These are phyloP conservation scores for Botia kubotai DNA, from an alignment of 2,797 vertebrate genomes.

Conservation along the genomic window DNA sequence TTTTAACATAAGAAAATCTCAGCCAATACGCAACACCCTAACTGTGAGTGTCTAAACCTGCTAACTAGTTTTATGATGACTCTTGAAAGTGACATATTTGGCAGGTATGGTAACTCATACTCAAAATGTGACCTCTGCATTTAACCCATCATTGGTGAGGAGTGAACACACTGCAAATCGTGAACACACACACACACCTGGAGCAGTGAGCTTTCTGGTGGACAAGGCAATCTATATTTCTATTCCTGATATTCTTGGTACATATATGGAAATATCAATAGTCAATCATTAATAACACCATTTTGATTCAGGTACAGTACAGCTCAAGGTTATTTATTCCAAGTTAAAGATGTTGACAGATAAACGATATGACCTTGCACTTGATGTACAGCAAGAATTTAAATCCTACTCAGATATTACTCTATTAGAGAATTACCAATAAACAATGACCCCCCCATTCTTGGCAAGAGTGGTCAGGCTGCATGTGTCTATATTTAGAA, in stretches of 20 bases:
- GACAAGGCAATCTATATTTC: neutral
- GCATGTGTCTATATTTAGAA: slow-evolving; percentile 17
- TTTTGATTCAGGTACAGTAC: neutral
- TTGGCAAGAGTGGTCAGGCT: neutral
- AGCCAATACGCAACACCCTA: neutral
- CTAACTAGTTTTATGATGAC: neutral
- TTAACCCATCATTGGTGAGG: too few relatives aligned
- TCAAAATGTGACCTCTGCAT: too few relatives aligned
- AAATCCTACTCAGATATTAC: neutral
- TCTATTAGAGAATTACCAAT: neutral
- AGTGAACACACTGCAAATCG: too few relatives aligned
- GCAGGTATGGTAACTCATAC: too few relatives aligned
- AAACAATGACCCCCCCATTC: too few relatives aligned
- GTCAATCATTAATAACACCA: neutral
- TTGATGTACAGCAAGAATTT: neutral
- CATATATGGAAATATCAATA: neutral
- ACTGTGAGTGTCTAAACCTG: neutral
- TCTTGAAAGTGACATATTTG: neutral
- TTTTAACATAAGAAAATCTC: neutral
- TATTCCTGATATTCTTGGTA: neutral
- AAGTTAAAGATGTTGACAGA: neutral
- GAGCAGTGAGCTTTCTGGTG: neutral
- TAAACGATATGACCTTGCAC: neutral
- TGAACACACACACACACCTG: too few relatives aligned
- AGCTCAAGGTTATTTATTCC: neutral